Conservation (phyloP, 2,113 vertebrate species). For the Pygathrix nemaeus region DNA sequence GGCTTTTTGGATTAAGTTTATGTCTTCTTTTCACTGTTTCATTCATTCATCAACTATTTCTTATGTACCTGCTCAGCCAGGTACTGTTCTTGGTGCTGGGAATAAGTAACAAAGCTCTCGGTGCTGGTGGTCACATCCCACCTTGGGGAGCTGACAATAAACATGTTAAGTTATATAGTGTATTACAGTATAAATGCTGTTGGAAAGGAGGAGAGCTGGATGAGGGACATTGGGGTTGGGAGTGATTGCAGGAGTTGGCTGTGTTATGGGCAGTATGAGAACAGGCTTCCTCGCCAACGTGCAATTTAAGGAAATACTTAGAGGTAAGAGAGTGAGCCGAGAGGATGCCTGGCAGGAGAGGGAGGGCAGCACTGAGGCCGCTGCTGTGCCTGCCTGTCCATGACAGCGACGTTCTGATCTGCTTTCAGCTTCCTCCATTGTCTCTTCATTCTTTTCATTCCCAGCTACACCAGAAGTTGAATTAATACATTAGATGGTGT, state of each 20-base stretch:
- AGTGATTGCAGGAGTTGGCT: not conserved
- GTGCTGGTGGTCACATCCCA: too few relatives aligned
- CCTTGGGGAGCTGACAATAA: too few relatives aligned
- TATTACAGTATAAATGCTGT: accelerated
- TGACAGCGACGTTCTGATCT: too few relatives aligned
- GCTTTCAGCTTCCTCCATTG: too few relatives aligned
- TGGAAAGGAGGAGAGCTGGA: not conserved
- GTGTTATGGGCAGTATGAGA: accelerated
- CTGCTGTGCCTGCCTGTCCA: accelerated
- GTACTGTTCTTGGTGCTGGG: not conserved
- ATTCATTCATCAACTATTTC: not conserved
- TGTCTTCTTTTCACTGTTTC: not conserved
- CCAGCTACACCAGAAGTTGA: not conserved
- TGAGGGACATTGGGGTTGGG: accelerated
- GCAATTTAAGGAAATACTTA: not conserved
- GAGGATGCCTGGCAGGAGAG: not conserved
- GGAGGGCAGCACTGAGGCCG: accelerated
- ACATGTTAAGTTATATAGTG: accelerated
- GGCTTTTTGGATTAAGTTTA: not conserved
- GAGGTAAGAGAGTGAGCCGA: not conserved
- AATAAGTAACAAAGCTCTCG: not conserved
- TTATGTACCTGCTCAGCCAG: not conserved
- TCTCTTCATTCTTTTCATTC: not conserved
- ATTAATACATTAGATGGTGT: not conserved
- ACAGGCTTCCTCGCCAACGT: not conserved